These are phyloP conservation scores for Metacarcinus magister DNA, from an alignment of 2,888 invertebrate genomes.

Conservation along the genomic window DNA sequence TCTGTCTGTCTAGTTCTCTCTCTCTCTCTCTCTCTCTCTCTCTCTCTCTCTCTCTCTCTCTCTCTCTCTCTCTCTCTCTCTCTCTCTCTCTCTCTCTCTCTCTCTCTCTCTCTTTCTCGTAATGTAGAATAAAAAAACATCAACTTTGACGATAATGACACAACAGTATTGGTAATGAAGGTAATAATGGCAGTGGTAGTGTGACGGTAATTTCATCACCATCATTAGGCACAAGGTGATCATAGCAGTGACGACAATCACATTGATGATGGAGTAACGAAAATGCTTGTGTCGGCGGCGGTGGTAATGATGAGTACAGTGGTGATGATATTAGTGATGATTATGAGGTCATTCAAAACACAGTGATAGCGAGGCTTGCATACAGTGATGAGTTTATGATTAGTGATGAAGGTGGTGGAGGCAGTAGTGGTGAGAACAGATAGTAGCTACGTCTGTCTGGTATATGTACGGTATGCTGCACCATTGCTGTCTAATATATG, in stretches of 20 bases:
- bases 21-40: not conserved
- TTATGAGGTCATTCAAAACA: too few relatives aligned
- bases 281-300: not conserved
- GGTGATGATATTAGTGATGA: not conserved
- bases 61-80: too few relatives aligned
- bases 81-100: not conserved
- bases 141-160: not conserved
- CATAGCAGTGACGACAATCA: not conserved
- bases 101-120: not conserved
- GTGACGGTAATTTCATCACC: not conserved
- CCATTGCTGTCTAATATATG: too few relatives aligned
- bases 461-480: too few relatives aligned
- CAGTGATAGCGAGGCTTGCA: too few relatives aligned
- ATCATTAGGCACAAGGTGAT: not conserved
- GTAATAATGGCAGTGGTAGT: not conserved
- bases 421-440: too few relatives aligned
- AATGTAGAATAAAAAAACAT: not conserved
- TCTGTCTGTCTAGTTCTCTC: too few relatives aligned
- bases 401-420: too few relatives aligned
- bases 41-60: not conserved
- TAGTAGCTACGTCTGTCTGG: too few relatives aligned
- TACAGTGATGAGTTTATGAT: too few relatives aligned
- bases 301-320: not conserved
- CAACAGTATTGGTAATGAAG: not conserved
- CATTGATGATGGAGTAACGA: not conserved